Evolutionary conservation across 92 coral and sea anemone genomes (phyloP).

Genomic region (Porites divaricata): DNA sequence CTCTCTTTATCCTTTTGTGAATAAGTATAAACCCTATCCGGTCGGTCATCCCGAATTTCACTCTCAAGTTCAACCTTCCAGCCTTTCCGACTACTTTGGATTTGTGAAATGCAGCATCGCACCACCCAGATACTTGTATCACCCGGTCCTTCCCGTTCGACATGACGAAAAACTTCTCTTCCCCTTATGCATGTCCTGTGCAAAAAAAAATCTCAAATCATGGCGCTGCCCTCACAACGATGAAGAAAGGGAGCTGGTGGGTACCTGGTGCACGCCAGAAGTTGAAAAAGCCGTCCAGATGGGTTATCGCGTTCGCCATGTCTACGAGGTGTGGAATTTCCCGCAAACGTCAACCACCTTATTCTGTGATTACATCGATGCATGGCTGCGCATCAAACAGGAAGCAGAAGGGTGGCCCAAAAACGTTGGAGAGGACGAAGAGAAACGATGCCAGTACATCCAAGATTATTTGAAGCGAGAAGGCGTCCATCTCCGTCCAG

Average conservation of each 20-base stretch:
- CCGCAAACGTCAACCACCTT: neutral
- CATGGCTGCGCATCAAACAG: conserved; percentile 20
- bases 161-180: conserved; percentile 3
- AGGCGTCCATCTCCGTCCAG: neutral
- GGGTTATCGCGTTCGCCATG: neutral
- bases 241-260: neutral
- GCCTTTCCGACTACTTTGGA: neutral
- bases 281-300: neutral
- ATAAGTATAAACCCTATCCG: conserved; percentile 20
- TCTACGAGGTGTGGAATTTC: conserved; percentile 31
- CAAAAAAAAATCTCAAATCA: neutral
- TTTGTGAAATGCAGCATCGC: conserved; percentile 8
- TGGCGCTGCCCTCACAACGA: conserved; percentile 1
- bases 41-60: conserved; percentile 3
- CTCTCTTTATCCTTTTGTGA: conserved; percentile 7
- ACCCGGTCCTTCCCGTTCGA: neutral
- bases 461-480: neutral
- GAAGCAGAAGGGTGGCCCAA: conserved; percentile 18
- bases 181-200: conserved; percentile 24
- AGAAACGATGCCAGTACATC: neutral
- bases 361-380: conserved; percentile 8
- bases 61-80: neutral
- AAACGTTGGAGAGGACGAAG: neutral
- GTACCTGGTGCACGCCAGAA: conserved; percentile 39
- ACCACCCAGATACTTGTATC: conserved; percentile 16